Conservation (phyloP, 1,140 invertebrate genomes). For the Mactra quadrangularis region DNA sequence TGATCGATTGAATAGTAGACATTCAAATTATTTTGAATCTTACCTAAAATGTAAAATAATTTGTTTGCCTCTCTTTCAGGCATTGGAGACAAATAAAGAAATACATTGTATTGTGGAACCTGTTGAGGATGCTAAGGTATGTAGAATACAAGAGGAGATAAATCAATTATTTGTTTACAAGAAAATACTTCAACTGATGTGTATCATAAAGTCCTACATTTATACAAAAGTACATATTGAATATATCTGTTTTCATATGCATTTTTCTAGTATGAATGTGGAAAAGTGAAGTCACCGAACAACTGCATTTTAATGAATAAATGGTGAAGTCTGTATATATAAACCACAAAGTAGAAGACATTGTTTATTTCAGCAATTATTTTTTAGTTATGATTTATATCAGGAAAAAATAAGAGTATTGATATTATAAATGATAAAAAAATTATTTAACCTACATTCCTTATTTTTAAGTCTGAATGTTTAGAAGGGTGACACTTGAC, state of each 20-base stretch:
- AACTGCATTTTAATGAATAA: neutral
- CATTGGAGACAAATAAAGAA: constrained; percentile 64
- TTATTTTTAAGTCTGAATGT: too few species aligned
- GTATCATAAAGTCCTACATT: neutral
- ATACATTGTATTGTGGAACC: constrained; percentile 71
- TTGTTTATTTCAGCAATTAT: constrained; percentile 1
- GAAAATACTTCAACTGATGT: constrained; percentile 17
- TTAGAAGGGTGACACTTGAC: too few species aligned
- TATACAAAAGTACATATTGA: too few species aligned
- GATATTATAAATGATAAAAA: too few species aligned
- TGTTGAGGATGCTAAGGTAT: constrained; percentile 70
- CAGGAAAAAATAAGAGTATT: neutral
- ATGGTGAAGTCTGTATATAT: neutral
- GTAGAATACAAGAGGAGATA: neutral
- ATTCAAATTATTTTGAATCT: neutral
- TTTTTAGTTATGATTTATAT: neutral
- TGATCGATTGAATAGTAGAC: too few species aligned
- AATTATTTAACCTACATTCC: too few species aligned
- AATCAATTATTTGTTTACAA: neutral
- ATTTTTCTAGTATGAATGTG: neutral
- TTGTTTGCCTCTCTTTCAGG: constrained; percentile 51
- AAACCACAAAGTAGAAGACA: neutral
- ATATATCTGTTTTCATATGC: neutral
- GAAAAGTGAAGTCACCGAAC: neutral
- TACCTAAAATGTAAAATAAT: neutral